A percentile compares a stretch with the other conserved stretches of the same genome.
These are phyloP conservation scores for Paracanthobrama guichenoti DNA, from an alignment of 2,113 vertebrate genomes.

Conservation along the genomic window DNA sequence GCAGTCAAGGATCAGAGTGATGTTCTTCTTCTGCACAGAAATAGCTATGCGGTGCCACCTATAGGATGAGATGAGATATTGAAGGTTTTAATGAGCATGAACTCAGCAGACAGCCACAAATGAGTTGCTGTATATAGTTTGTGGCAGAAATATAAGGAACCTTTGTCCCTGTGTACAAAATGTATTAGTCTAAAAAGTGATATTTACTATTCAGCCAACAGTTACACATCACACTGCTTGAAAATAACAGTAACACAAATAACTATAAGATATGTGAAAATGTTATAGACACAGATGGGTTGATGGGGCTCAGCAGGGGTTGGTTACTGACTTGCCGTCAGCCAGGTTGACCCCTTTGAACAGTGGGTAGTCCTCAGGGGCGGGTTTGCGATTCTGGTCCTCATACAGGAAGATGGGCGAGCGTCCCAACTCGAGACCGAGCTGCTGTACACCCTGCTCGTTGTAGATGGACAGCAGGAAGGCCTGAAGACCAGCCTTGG, in stretches of 20 bases:
- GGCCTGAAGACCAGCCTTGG: constrained; percentile 81
- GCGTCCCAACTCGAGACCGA: constrained; percentile 85
- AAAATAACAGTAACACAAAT: neutral
- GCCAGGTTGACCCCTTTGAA: constrained; percentile 86
- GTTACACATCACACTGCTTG: neutral
- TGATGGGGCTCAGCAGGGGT: constrained; percentile 41
- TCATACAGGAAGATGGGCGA: constrained; percentile 88
- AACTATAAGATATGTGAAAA: neutral
- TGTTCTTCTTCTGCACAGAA: constrained; percentile 84
- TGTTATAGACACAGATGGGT: neutral
- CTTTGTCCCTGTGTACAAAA: neutral
- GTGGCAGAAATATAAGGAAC: neutral
- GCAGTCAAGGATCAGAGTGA: constrained; percentile 88
- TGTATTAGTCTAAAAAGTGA: neutral
- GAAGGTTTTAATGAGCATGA: neutral
- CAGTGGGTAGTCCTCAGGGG: constrained; percentile 83
- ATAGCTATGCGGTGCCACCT: constrained; percentile 90
- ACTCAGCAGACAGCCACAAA: neutral
- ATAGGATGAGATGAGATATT: constrained; percentile 37
- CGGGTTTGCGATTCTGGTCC: constrained; percentile 84
- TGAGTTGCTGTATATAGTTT: neutral
- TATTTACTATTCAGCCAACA: neutral
- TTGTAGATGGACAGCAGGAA: constrained; percentile 89
- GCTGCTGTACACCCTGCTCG: constrained; percentile 83
- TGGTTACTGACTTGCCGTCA: constrained; percentile 91